These are phyloP conservation scores for Actenoides hombroni DNA, from an alignment of 2,113 vertebrate genomes.

Conservation along the genomic window DNA sequence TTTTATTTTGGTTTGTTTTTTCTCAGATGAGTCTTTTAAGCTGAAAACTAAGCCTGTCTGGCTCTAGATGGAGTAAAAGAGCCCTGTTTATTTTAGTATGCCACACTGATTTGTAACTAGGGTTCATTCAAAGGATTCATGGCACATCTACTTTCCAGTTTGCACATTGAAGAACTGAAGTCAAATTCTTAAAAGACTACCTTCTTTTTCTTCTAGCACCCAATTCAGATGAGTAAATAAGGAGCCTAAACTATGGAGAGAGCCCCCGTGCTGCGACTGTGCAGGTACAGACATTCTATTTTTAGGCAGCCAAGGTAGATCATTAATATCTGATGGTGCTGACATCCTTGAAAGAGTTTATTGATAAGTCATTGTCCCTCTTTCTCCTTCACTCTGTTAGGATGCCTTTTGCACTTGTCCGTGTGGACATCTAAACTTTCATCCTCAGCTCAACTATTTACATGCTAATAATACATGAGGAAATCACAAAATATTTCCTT, in stretches of 20 bases:
- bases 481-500: not conserved
- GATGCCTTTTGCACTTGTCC: not conserved
- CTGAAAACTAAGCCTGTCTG: not conserved
- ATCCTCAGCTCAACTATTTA: not conserved
- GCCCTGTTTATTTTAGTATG: not conserved
- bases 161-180: not conserved
- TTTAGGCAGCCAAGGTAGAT: not conserved
- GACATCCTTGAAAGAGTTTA: not conserved
- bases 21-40: not conserved
- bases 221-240: not conserved
- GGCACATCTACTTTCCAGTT: not conserved
- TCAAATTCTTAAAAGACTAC: not conserved
- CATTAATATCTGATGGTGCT: not conserved
- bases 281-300: not conserved
- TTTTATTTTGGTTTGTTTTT: not conserved
- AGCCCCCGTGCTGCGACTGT: not conserved
- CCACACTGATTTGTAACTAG: not conserved
- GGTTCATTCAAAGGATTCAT: not conserved
- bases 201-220: not conserved
- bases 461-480: not conserved
- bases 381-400: not conserved
- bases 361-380: not conserved
- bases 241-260: not conserved
- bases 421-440: rapidly evolving
- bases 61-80: not conserved